Percentiles rank a stretch among this genome's conserved stretches.
Evolutionary conservation across 2,797 vertebrate species (phyloP).

Genomic region (Echeneis naucrates): DNA sequence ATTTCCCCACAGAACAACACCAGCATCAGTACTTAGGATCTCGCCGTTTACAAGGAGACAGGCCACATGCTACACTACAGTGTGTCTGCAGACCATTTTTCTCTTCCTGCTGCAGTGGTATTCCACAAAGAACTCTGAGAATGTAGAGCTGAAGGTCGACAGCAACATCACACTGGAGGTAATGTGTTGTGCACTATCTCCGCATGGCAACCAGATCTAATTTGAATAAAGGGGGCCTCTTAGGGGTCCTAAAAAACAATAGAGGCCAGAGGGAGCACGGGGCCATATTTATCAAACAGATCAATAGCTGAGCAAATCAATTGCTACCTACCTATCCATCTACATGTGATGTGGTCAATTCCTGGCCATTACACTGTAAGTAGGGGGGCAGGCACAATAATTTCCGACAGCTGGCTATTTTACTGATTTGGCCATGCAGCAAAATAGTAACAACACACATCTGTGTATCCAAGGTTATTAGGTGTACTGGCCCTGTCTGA

Average conservation of each 20-base stretch:
- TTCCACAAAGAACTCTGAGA: slow-evolving; percentile 52
- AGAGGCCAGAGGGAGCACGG: slow-evolving; percentile 29
- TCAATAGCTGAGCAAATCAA: slow-evolving; percentile 77
- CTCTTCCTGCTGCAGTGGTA: slow-evolving; percentile 45
- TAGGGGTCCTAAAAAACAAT: slow-evolving; percentile 37
- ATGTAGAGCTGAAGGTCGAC: slow-evolving; percentile 67
- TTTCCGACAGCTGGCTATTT: slow-evolving; percentile 36
- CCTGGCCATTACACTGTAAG: slow-evolving; percentile 21
- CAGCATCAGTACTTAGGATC: slow-evolving; percentile 78
- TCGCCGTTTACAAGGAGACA: slow-evolving; percentile 68
- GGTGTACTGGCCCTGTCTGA: slow-evolving; percentile 38
- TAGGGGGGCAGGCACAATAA: slow-evolving; percentile 18
- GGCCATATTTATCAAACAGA: slow-evolving; percentile 67
- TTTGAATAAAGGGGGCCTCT: slow-evolving; percentile 54
- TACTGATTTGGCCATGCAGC: slow-evolving; percentile 63
- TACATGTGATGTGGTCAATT: slow-evolving; percentile 40
- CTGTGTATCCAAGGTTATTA: slow-evolving; percentile 65
- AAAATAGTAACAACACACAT: slow-evolving; percentile 63
- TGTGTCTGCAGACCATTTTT: slow-evolving; percentile 39
- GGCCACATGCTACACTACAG: slow-evolving; percentile 48
- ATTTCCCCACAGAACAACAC: slow-evolving; percentile 62
- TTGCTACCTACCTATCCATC: slow-evolving; percentile 54
- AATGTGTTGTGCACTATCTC: slow-evolving; percentile 48
- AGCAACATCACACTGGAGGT: slow-evolving; percentile 43
- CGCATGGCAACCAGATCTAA: slow-evolving; percentile 32